These are phyloP conservation scores for Venustaconcha ellipsiformis DNA, from an alignment of 1,140 invertebrate species.

Conservation along the genomic window DNA sequence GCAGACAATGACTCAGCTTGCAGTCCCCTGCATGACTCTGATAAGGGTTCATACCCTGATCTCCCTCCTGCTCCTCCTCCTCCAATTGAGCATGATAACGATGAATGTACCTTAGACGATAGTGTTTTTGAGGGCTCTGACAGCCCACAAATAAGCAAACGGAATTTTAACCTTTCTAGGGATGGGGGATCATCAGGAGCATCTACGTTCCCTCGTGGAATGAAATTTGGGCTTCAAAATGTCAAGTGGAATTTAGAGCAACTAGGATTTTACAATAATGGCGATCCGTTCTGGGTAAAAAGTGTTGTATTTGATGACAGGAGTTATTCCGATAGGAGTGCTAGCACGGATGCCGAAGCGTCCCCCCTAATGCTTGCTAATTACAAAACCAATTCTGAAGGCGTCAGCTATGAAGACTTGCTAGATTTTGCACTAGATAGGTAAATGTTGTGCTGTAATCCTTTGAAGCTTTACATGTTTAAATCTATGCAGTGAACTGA, in stretches of 20 bases:
- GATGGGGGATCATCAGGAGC: conserved; percentile 34
- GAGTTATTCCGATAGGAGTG: conserved; percentile 40
- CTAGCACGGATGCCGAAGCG: conserved; percentile 42
- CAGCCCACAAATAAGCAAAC: not conserved
- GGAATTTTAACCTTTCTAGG: conserved; percentile 25
- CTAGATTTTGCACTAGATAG: conserved; percentile 87
- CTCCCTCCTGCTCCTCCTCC: conserved; percentile 40
- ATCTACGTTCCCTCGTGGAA: conserved; percentile 41
- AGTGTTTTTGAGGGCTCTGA: conserved; percentile 33
- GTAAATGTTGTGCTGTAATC: conserved; percentile 49
- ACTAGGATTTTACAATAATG: conserved; percentile 59
- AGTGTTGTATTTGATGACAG: conserved; percentile 45
- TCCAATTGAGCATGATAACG: conserved; percentile 18
- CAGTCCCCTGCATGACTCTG: conserved; percentile 14
- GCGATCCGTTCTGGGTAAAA: conserved; percentile 62
- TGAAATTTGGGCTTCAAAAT: conserved; percentile 41
- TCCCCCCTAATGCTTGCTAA: conserved; percentile 56
- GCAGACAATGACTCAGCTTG: not conserved
- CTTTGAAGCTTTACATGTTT: conserved; percentile 17
- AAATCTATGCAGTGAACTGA: too few relatives aligned
- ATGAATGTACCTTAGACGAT: conserved; percentile 26
- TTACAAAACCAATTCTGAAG: conserved; percentile 68
- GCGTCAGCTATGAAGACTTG: conserved; percentile 92
- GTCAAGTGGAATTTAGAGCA: conserved; percentile 55
- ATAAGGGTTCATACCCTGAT: conserved; percentile 15